These are phyloP conservation scores for Pollicipes pollicipes DNA, from an alignment of 1,140 invertebrate genomes.

Conservation along the genomic window DNA sequence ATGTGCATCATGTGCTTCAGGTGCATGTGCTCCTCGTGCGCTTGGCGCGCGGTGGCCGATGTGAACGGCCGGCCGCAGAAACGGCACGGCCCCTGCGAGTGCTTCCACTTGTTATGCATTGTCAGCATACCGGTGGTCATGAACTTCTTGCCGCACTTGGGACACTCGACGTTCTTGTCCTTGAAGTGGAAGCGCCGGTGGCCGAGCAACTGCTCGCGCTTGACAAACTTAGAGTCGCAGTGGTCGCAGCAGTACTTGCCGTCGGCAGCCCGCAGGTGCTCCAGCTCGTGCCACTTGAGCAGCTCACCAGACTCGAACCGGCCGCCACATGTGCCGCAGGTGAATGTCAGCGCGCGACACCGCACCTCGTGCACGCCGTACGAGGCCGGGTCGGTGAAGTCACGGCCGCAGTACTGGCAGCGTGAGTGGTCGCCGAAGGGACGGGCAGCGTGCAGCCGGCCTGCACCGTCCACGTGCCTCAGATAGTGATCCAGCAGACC, in stretches of 20 bases:
- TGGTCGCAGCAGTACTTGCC: neutral
- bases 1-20: neutral
- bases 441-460: neutral
- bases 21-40: slow-evolving; percentile 4
- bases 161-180: neutral
- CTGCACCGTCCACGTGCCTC: neutral
- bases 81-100: neutral
- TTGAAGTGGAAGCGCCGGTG: slow-evolving; percentile 5
- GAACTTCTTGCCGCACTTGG: slow-evolving; percentile 2
- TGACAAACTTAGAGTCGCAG: neutral
- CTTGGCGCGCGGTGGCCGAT: neutral
- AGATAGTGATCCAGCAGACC: neutral
- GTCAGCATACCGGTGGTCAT: neutral
- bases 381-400: neutral
- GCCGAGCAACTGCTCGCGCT: neutral
- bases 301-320: neutral
- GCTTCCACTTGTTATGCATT: slow-evolving; percentile 3
- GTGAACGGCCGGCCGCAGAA: slow-evolving; percentile 5
- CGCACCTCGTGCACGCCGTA: slow-evolving; percentile 1
- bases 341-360: neutral
- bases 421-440: neutral
- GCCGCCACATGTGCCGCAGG: neutral
- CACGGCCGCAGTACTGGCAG: neutral
- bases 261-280: neutral
- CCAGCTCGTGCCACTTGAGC: neutral